These are phyloP conservation scores for Nymphalis polychloros DNA, from an alignment of 2,888 invertebrate species.

Conservation along the genomic window DNA sequence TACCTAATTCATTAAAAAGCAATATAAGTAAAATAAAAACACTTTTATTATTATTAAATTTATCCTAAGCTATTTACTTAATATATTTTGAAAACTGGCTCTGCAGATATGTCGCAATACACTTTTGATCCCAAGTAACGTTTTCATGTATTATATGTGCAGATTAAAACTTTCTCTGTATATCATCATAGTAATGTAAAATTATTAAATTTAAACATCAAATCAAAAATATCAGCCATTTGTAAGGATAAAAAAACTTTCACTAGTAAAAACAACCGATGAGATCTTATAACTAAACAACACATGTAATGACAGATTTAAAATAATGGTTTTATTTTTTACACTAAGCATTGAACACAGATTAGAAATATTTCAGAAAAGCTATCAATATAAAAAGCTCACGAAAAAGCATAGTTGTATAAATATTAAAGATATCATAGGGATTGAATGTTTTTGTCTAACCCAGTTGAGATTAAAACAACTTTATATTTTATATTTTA, in stretches of 20 bases:
- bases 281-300: neutral
- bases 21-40: too few relatives aligned
- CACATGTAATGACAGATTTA: neutral
- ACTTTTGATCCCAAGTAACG: too few relatives aligned
- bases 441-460: too few relatives aligned
- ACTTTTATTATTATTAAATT: too few relatives aligned
- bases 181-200: neutral
- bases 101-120: too few relatives aligned
- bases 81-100: too few relatives aligned
- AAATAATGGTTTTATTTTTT: slow-evolving; percentile 22
- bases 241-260: neutral
- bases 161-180: neutral
- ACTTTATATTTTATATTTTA: too few relatives aligned
- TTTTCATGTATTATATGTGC: too few relatives aligned
- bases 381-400: neutral
- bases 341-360: slow-evolving; percentile 10
- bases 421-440: too few relatives aligned
- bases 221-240: neutral
- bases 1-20: too few relatives aligned
- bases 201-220: neutral
- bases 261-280: neutral
- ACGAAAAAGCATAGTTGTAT: neutral
- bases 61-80: too few relatives aligned
- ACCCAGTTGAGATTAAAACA: too few relatives aligned
- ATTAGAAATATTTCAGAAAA: neutral